These are phyloP conservation scores for Crocuta crocuta DNA, from an alignment of 2,113 vertebrate genomes.

Conservation along the genomic window DNA sequence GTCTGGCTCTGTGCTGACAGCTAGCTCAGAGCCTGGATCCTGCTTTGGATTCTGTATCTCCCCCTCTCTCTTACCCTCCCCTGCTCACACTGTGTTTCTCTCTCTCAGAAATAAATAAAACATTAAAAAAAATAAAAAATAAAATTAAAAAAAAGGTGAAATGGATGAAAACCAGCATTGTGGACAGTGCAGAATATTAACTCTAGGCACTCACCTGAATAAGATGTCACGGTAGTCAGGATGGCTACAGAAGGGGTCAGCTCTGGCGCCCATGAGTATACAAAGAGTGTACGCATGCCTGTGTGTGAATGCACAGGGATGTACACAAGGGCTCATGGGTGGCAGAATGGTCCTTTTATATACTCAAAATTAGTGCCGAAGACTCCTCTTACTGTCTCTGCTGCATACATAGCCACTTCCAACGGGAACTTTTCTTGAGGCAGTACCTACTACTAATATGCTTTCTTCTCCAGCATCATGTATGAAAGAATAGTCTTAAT, in stretches of 20 bases:
- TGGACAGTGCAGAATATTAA: background rate
- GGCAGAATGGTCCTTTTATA: background rate
- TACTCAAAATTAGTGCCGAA: background rate
- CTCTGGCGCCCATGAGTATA: background rate
- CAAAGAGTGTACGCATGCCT: background rate
- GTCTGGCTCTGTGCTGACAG: no score
- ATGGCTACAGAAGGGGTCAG: background rate
- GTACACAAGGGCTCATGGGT: no score
- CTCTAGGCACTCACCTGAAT: background rate
- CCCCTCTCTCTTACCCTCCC: no score
- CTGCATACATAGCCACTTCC: background rate
- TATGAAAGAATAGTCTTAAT: background rate
- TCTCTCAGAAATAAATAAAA: no score
- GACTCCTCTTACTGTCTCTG: background rate
- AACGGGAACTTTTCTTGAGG: slow-evolving; percentile 23
- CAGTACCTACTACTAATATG: background rate
- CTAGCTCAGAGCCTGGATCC: no score
- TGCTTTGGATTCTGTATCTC: no score
- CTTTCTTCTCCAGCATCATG: background rate
- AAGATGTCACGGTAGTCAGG: background rate
- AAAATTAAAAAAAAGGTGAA: background rate
- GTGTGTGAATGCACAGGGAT: background rate
- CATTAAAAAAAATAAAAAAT: no score
- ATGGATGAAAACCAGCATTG: background rate
- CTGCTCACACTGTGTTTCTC: no score